These are phyloP conservation scores for Bombus picipes DNA, from an alignment of 1,140 invertebrate species.

Conservation along the genomic window DNA sequence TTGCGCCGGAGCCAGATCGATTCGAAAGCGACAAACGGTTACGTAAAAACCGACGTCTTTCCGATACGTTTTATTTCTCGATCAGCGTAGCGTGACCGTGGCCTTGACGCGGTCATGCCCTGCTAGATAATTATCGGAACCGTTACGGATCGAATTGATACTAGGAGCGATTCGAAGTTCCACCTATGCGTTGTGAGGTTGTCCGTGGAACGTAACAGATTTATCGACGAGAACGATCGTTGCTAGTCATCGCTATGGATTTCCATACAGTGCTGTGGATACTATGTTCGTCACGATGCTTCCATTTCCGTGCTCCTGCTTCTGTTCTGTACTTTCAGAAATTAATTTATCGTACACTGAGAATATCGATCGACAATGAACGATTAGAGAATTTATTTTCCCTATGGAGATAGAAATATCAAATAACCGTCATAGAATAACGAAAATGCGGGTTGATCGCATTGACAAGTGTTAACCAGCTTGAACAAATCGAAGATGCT, in stretches of 20 bases:
- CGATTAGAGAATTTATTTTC: neutral
- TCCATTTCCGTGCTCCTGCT: neutral
- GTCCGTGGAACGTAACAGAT: neutral
- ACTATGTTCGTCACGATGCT: neutral
- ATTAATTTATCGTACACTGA: neutral
- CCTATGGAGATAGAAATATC: neutral
- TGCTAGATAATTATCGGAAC: conserved; percentile 59
- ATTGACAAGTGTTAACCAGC: neutral
- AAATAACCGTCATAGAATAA: neutral
- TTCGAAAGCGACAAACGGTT: conserved; percentile 42
- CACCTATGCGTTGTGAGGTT: neutral
- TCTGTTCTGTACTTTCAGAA: neutral
- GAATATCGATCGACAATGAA: neutral
- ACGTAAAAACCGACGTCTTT: conserved; percentile 53
- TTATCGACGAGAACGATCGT: neutral
- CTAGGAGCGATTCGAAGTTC: neutral
- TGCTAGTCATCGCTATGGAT: neutral
- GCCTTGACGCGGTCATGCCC: conserved; percentile 67
- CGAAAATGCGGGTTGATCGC: neutral
- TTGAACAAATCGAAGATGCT: neutral
- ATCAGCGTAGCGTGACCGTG: conserved; percentile 70
- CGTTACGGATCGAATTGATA: conserved; percentile 42
- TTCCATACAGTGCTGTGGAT: neutral
- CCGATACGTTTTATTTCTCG: conserved; percentile 54
- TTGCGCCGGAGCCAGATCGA: neutral